These are phyloP conservation scores for Chauna torquata DNA, from an alignment of 2,113 vertebrate genomes.

Conservation along the genomic window DNA sequence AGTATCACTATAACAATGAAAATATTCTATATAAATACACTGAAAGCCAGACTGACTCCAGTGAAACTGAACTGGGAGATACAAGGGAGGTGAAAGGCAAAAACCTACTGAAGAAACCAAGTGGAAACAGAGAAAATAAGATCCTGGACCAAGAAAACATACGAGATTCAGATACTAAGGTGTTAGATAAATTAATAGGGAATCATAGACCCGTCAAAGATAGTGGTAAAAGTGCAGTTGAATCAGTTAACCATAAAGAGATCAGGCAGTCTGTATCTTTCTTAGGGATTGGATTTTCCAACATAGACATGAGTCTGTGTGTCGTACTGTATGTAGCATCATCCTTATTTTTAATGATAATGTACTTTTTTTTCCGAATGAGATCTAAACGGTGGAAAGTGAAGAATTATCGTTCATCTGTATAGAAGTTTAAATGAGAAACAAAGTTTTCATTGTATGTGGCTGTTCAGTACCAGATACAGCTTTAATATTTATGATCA, in stretches of 20 bases:
- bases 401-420: slow-evolving; percentile 70
- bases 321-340: slow-evolving; percentile 89
- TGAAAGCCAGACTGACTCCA: neutral
- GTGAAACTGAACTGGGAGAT: neutral
- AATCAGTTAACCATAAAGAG: neutral
- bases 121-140: neutral
- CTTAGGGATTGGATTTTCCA: slow-evolving; percentile 88
- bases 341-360: slow-evolving; percentile 89
- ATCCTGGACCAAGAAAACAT: neutral
- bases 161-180: neutral
- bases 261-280: slow-evolving; percentile 70
- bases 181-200: neutral
- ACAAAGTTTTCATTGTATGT: neutral
- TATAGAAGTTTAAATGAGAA: slow-evolving; percentile 59
- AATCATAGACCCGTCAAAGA: neutral
- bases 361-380: slow-evolving; percentile 93
- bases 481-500: slow-evolving; percentile 55
- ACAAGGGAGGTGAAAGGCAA: neutral
- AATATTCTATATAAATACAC: slow-evolving; percentile 81
- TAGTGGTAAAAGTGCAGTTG: neutral
- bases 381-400: slow-evolving; percentile 87
- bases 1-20: slow-evolving; percentile 77
- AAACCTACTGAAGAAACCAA: neutral
- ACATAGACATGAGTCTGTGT: slow-evolving; percentile 95
- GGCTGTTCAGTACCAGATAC: slow-evolving; percentile 1